Conservation (phyloP, 2,888 invertebrate species). For the Caenorhabditis sulstoni region DNA sequence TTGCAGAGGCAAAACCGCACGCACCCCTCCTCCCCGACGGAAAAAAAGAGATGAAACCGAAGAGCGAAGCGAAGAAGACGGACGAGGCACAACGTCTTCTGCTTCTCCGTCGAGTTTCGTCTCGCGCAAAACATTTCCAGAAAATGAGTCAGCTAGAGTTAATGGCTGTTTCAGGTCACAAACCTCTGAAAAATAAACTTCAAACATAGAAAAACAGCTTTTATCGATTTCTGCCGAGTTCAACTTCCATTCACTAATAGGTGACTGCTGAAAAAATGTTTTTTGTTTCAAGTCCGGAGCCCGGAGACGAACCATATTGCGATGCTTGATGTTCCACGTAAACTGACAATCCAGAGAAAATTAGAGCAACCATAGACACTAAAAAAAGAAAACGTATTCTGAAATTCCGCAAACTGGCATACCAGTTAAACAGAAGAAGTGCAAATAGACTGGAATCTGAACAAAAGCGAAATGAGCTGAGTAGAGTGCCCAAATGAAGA, state of each 20-base stretch:
- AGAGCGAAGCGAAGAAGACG: not conserved
- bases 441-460: no score
- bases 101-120: not conserved
- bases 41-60: not conserved
- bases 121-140: not conserved
- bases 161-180: no score
- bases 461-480: no score
- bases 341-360: not conserved
- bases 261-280: not conserved
- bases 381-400: not conserved
- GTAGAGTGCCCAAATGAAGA: no score
- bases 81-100: slow-evolving; percentile 5
- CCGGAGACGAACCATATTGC: not conserved
- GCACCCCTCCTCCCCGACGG: no score
- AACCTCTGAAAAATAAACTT: no score
- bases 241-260: not conserved
- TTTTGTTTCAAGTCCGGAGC: not conserved
- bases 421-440: no score
- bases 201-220: no score
- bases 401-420: not conserved
- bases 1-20: no score
- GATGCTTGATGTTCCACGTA: not conserved
- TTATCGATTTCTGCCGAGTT: no score
- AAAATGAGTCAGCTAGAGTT: no score
- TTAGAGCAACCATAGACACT: not conserved